These are phyloP conservation scores for Falco punctatus DNA, from an alignment of 2,113 vertebrate genomes.

Conservation along the genomic window DNA sequence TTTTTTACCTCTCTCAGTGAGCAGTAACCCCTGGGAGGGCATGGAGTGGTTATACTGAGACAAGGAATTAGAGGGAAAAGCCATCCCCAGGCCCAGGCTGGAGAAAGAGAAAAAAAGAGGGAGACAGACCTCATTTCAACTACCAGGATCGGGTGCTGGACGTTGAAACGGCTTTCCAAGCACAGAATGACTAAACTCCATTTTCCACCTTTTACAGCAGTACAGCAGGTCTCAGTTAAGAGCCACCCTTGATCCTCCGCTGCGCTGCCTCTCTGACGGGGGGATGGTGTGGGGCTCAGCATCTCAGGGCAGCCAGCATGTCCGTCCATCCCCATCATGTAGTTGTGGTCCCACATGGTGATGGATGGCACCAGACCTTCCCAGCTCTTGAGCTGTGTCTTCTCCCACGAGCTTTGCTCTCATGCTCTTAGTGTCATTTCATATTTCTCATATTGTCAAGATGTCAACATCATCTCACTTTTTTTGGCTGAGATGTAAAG, in stretches of 20 bases:
- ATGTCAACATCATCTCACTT: accelerated
- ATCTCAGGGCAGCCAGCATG: background rate
- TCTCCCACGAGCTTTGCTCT: background rate
- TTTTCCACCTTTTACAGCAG: background rate
- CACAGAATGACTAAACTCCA: background rate
- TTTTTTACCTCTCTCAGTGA: background rate
- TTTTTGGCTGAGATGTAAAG: background rate
- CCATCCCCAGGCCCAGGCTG: background rate
- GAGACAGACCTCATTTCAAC: background rate
- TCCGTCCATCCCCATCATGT: accelerated
- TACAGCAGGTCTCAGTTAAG: background rate
- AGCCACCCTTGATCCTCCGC: background rate
- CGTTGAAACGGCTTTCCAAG: background rate
- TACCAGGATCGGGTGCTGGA: background rate
- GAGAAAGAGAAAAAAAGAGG: background rate
- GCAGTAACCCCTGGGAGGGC: background rate
- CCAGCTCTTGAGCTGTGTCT: background rate
- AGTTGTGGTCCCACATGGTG: background rate
- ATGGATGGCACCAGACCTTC: background rate
- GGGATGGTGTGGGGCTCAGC: background rate
- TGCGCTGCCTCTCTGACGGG: background rate
- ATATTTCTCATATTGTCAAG: background rate
- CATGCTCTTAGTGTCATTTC: background rate
- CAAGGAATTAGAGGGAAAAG: background rate
- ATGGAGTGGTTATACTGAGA: background rate